A percentile compares a stretch with the other conserved stretches of the same genome.
Evolutionary conservation across 2,888 invertebrate genomes (phyloP).

Genomic region (Sinelater perroti): DNA sequence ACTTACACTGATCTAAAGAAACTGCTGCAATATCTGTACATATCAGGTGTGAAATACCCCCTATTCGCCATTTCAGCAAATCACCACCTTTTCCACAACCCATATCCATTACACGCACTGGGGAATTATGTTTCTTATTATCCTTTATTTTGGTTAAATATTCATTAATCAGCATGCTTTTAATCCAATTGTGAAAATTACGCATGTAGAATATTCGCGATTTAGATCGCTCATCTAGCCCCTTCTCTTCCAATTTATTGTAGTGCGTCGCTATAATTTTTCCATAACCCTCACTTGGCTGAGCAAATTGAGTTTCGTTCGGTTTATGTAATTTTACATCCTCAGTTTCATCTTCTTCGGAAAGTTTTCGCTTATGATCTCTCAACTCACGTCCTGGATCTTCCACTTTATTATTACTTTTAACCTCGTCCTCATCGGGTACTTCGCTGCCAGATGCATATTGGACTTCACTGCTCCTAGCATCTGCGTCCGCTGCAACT

Average conservation of each 20-base stretch:
- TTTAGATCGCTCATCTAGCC: constrained; percentile 79
- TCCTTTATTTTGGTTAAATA: constrained; percentile 74
- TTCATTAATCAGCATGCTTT: constrained; percentile 92
- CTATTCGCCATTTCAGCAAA: constrained; percentile 94
- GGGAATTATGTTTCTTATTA: constrained; percentile 70
- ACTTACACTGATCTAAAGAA: constrained; percentile 89
- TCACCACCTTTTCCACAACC: constrained; percentile 99
- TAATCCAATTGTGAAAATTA: constrained; percentile 99
- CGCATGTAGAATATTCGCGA: constrained; percentile 93
- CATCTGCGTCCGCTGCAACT: constrained; percentile 58
- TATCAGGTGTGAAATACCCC: constrained; percentile 80
- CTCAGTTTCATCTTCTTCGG: constrained; percentile 14
- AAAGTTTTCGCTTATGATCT: constrained; percentile 4
- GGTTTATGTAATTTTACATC: constrained; percentile 29
- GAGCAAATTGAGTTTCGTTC: constrained; percentile 33
- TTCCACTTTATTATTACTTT: constrained; percentile 23
- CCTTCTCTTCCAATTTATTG: constrained; percentile 86
- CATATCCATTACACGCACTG: constrained; percentile 85
- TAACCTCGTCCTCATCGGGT: constrained; percentile 3
- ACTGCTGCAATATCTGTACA: constrained; percentile 94
- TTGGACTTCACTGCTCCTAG: constrained; percentile 49
- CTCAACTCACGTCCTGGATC: constrained; percentile 13
- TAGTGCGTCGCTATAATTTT: constrained; percentile 90
- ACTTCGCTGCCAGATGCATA: constrained; percentile 35
- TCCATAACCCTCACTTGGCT: constrained; percentile 59